phyloP scores from a whole-genome alignment of 2,888 invertebrate species.

The Galerucella pusilla region DNA sequence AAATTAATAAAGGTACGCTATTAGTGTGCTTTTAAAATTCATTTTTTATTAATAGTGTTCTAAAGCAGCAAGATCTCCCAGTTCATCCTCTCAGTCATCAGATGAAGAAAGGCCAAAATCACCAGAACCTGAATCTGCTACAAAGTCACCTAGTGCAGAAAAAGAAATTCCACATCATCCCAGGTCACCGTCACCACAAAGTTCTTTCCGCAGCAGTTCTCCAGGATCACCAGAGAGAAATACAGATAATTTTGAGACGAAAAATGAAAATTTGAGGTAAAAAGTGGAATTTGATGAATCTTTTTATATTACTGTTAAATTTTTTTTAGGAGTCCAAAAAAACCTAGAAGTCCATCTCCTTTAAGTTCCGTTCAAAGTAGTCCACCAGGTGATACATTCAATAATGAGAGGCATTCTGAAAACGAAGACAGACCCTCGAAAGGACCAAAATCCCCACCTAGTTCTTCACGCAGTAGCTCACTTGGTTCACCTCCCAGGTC shows the following conservation, averaged over 20 bases:
- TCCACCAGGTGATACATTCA: conserved; percentile 32
- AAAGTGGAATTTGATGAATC: background rate
- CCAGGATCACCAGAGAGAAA: conserved; percentile 14
- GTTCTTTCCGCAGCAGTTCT: conserved; percentile 30
- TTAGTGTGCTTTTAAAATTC: background rate
- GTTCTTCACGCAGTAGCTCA: conserved; percentile 29
- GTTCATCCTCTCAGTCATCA: conserved; percentile 17
- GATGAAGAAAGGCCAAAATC: conserved; percentile 25
- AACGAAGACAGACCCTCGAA: conserved; percentile 10
- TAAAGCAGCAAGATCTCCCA: conserved; percentile 8
- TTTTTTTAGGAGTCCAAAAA: background rate
- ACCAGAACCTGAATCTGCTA: background rate
- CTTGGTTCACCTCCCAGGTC: conserved; percentile 11
- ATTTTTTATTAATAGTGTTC: background rate
- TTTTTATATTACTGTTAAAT: too few species aligned
- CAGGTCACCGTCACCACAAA: conserved; percentile 50
- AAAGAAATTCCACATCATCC: conserved; percentile 15
- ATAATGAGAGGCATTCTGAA: conserved; percentile 17
- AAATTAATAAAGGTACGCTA: background rate
- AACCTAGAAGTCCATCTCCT: conserved; percentile 42
- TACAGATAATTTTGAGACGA: conserved; percentile 18
- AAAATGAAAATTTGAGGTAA: conserved; percentile 7
- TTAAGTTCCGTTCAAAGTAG: conserved; percentile 50
- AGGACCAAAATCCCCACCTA: conserved; percentile 47
- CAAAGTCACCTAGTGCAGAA: conserved; percentile 26